Conservation (phyloP, 2,113 vertebrate species). For the Colaptes auratus region DNA sequence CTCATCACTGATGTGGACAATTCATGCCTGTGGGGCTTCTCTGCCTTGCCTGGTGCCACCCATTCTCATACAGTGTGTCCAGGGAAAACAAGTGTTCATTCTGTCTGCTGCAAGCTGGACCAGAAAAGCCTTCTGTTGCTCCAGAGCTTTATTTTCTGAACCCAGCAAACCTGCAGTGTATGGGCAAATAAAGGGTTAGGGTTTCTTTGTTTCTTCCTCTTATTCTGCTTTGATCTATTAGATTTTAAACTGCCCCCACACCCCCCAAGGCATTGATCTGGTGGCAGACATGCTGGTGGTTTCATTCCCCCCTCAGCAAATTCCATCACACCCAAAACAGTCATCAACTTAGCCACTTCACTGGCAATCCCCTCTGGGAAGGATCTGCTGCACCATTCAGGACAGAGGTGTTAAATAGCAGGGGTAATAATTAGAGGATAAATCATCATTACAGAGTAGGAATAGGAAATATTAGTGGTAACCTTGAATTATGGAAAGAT, state of each 20-base stretch:
- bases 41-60: background rate
- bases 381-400: background rate
- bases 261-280: background rate
- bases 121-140: background rate
- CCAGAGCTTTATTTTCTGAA: background rate
- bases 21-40: background rate
- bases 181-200: background rate
- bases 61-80: background rate
- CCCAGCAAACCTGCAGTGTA: background rate
- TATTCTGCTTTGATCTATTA: background rate
- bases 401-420: background rate
- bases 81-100: background rate
- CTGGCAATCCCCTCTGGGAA: background rate
- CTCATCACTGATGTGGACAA: background rate
- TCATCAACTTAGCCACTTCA: background rate
- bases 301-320: background rate
- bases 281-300: background rate
- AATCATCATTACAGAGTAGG: background rate
- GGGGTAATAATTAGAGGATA: background rate
- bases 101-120: background rate
- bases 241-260: background rate
- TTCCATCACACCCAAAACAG: background rate
- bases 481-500: background rate
- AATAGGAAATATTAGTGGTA: background rate
- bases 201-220: background rate